These are phyloP conservation scores for Sebastes vulpes DNA, from an alignment of 2,797 vertebrate genomes.

Conservation along the genomic window DNA sequence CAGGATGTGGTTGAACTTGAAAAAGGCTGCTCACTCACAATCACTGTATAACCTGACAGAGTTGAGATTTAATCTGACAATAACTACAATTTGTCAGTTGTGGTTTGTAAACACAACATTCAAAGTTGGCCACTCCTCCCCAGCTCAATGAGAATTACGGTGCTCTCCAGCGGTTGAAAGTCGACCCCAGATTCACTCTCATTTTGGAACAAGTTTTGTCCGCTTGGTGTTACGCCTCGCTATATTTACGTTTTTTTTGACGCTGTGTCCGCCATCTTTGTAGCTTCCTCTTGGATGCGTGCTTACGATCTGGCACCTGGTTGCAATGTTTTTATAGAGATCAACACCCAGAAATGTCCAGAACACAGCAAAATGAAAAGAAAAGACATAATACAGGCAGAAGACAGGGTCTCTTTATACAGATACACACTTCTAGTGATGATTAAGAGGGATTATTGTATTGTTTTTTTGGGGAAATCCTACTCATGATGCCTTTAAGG, in stretches of 20 bases:
- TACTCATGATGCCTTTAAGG: neutral
- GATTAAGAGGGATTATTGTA: neutral
- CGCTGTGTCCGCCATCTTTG: neutral
- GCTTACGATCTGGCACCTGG: neutral
- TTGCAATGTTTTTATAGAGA: neutral
- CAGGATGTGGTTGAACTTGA: neutral
- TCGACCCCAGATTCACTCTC: neutral
- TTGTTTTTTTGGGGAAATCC: too few species aligned
- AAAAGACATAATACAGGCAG: neutral
- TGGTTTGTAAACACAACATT: neutral
- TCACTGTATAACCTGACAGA: too few species aligned
- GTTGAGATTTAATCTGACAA: neutral
- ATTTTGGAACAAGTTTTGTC: too few species aligned
- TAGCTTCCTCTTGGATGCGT: neutral
- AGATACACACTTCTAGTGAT: neutral
- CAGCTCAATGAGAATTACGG: neutral
- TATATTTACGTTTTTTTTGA: neutral
- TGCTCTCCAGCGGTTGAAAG: too few species aligned
- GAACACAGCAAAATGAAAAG: neutral
- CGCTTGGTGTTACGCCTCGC: fast-evolving
- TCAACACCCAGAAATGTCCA: neutral
- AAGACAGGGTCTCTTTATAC: neutral
- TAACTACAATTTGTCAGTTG: neutral
- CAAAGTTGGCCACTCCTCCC: fast-evolving
- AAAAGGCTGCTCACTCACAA: neutral